Conservation (phyloP, 1,140 invertebrate genomes). For the Monomorium pharaonis region DNA sequence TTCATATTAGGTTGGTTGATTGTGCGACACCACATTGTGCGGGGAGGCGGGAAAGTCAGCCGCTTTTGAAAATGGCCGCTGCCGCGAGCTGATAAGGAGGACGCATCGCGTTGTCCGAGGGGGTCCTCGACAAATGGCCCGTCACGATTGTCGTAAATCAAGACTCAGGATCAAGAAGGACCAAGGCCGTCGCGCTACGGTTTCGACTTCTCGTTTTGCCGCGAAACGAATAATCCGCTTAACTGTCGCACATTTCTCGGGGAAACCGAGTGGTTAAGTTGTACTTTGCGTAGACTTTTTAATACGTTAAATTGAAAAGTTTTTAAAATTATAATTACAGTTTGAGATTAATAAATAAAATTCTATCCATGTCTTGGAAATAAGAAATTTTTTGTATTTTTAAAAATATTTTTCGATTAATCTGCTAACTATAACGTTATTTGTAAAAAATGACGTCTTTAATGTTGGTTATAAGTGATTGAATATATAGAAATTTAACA, state of each 20-base stretch:
- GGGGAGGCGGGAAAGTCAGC: constrained; percentile 55
- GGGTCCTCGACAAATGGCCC: constrained; percentile 83
- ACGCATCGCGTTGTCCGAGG: constrained; percentile 76
- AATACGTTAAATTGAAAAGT: background rate
- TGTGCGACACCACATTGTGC: constrained; percentile 40
- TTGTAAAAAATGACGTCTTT: background rate
- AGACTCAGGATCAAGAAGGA: constrained; percentile 66
- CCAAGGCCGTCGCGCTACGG: constrained; percentile 36
- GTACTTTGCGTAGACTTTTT: background rate
- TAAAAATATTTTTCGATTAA: background rate
- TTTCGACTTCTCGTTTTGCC: constrained; percentile 64
- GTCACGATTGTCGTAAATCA: constrained; percentile 85
- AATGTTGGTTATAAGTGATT: background rate
- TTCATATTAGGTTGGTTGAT: constrained; percentile 54
- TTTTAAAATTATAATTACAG: background rate
- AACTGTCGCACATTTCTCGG: constrained; percentile 42
- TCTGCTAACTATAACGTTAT: background rate
- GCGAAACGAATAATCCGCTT: constrained; percentile 70
- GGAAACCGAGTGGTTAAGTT: constrained; percentile 41
- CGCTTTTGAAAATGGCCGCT: constrained; percentile 82
- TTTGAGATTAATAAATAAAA: background rate
- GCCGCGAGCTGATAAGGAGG: constrained; percentile 80
- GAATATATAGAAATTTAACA: background rate
- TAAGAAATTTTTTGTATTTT: background rate
- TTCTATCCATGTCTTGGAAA: background rate